Evolutionary conservation across 2,113 vertebrate species (phyloP), one percentile per base, ranked within the genome.

Genomic region (Pipa parva): DNA sequence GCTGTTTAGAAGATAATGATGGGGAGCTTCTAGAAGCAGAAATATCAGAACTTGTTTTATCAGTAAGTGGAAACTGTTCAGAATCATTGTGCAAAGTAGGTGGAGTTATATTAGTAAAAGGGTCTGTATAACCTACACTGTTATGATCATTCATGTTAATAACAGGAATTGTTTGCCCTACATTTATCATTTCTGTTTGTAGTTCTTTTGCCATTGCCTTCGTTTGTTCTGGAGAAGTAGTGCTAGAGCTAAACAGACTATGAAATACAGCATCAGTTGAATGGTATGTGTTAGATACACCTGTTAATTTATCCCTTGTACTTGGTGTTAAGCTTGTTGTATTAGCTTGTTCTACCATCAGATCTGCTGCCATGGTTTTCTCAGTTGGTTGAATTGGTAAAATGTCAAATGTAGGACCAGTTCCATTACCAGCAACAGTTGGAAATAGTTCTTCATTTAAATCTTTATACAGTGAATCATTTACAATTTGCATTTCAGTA

Each of bases 101-200:
- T n/a, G n/a, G n/a, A n/a, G n/a, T n/a, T n/a, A n/a, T n/a, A n/a
- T n/a, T n/a, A n/a, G n/a, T n/a, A n/a, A n/a, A n/a, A n/a, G n/a
- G n/a, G n/a, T n/a, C n/a, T n/a, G n/a, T n/a, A n/a, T n/a, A n/a
- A n/a, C n/a, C n/a, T n/a, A n/a, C n/a, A n/a, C n/a, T n/a, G n/a
- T n/a, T n/a, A n/a, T n/a, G n/a, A n/a, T n/a, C n/a, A n/a, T n/a
- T n/a, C n/a, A n/a, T n/a, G n/a, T n/a, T n/a, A n/a, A n/a, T n/a
- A n/a, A n/a, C n/a, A n/a, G n/a, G n/a, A n/a, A n/a, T n/a, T n/a
- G n/a, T n/a, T n/a, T n/a, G n/a, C n/a, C n/a, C 74, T 15, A 52
- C 67, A 69, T 18, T 29, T 28, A 55, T 18, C 22, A 10, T 26
- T n/a, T 49, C 46, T 20, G 18, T 49, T 20, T 52, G 21, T 52